These are phyloP conservation scores for Norana najaformis DNA, from an alignment of 2,888 invertebrate species.

Conservation along the genomic window DNA sequence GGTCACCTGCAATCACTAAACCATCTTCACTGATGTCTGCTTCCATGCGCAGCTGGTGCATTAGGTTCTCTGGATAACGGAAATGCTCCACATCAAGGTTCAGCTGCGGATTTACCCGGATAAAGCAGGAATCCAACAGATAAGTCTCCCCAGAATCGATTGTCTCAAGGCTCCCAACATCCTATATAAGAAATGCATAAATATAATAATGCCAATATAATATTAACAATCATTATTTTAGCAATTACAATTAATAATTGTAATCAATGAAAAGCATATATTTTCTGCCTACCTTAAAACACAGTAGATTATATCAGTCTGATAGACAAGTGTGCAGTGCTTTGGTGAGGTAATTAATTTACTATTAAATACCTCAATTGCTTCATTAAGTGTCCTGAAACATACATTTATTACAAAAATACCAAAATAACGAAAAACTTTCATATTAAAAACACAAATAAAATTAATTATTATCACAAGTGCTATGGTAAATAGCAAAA, in stretches of 20 bases:
- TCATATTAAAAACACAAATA: neutral
- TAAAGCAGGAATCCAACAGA: slow-evolving; percentile 83
- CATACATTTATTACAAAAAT: too few species aligned
- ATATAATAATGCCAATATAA: neutral
- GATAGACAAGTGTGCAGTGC: too few species aligned
- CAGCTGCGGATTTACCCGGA: slow-evolving; percentile 89
- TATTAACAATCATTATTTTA: neutral
- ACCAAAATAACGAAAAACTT: too few species aligned
- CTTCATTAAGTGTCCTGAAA: too few species aligned
- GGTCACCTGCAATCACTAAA: slow-evolving; percentile 55
- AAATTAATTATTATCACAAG: neutral
- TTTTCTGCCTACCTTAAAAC: too few species aligned
- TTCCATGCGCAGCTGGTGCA: slow-evolving; percentile 76
- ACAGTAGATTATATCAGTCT: too few species aligned
- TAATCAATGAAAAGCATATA: too few species aligned
- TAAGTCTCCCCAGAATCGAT: slow-evolving; percentile 27
- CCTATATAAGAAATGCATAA: neutral
- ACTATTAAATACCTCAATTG: too few species aligned
- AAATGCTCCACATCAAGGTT: slow-evolving; percentile 94
- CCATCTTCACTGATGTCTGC: slow-evolving; percentile 84
- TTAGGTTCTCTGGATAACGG: slow-evolving; percentile 75
- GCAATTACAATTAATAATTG: too few species aligned
- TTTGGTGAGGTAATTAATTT: too few species aligned
- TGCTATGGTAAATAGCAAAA: too few species aligned
- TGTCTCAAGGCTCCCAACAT: neutral